Percentiles rank a stretch among this genome's conserved stretches.
Conservation (phyloP, 1,140 invertebrate species). For the Neodiprion lecontei region DNA sequence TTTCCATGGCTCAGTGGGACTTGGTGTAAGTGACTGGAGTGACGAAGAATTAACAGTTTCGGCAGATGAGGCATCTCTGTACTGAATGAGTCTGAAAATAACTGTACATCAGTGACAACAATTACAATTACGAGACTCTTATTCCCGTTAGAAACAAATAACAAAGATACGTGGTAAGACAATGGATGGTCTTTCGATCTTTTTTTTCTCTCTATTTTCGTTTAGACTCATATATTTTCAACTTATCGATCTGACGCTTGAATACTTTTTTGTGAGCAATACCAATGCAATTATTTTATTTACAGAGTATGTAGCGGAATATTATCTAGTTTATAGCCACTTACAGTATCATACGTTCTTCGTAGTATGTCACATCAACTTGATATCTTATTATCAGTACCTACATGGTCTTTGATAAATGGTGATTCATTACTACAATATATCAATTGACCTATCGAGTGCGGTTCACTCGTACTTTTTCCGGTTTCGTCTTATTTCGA, state of each 20-base stretch:
- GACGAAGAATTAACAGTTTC: conserved; percentile 47
- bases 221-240: too few relatives aligned
- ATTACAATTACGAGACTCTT: background rate
- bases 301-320: too few relatives aligned
- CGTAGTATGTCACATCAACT: too few relatives aligned
- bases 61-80: conserved; percentile 43
- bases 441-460: too few relatives aligned
- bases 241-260: too few relatives aligned
- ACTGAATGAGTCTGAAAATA: conserved; percentile 20
- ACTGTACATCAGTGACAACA: background rate
- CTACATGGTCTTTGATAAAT: too few relatives aligned
- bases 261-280: background rate
- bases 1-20: conserved; percentile 60
- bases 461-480: background rate
- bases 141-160: background rate
- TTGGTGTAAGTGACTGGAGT: conserved; percentile 45
- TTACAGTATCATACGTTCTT: too few relatives aligned
- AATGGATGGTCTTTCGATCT: background rate
- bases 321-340: too few relatives aligned
- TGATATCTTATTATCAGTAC: too few relatives aligned
- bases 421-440: too few relatives aligned
- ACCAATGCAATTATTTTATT: background rate
- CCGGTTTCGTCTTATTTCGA: background rate
- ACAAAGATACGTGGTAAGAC: background rate
- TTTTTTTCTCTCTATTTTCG: background rate